Conservation (phyloP, 2,797 vertebrate species). For the Lateolabrax maculatus region DNA sequence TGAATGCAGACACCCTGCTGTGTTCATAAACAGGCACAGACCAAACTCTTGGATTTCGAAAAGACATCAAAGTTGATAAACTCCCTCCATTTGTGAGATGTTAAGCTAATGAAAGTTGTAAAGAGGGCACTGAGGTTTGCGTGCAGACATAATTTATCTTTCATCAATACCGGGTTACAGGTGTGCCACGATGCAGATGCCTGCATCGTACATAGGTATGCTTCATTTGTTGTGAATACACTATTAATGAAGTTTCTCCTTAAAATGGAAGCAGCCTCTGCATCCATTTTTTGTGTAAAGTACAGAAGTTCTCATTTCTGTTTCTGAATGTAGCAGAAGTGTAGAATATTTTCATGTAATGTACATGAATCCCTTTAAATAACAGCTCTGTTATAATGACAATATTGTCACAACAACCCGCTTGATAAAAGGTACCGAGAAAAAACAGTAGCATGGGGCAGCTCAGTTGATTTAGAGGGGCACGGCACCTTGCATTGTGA, state of each 20-base stretch:
- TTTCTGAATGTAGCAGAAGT: slow-evolving; percentile 5
- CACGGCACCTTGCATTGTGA: slow-evolving; percentile 65
- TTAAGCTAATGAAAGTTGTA: slow-evolving; percentile 41
- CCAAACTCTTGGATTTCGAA: slow-evolving; percentile 21
- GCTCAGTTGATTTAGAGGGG: slow-evolving; percentile 64
- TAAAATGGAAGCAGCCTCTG: slow-evolving; percentile 23
- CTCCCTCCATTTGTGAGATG: slow-evolving; percentile 32
- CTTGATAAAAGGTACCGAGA: slow-evolving; percentile 36
- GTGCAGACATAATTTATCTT: slow-evolving; percentile 20
- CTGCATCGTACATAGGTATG: slow-evolving; percentile 11
- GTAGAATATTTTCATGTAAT: slow-evolving; percentile 23
- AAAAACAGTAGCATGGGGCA: slow-evolving; percentile 38
- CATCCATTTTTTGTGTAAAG: slow-evolving; percentile 6
- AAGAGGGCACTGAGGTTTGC: slow-evolving; percentile 15
- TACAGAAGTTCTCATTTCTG: slow-evolving; percentile 1
- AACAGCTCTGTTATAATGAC: slow-evolving; percentile 46
- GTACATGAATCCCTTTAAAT: slow-evolving; percentile 43
- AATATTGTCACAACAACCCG: slow-evolving; percentile 47
- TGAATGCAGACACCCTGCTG: slow-evolving; percentile 44
- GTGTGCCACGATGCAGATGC: slow-evolving; percentile 51
- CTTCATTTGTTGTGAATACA: slow-evolving; percentile 53
- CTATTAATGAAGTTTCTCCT: slow-evolving; percentile 54
- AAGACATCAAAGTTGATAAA: slow-evolving; percentile 43
- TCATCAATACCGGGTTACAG: slow-evolving; percentile 28
- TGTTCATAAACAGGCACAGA: slow-evolving; percentile 21